phyloP scores from a whole-genome alignment of 2,888 invertebrate genomes.

The Clusia tigrina region DNA sequence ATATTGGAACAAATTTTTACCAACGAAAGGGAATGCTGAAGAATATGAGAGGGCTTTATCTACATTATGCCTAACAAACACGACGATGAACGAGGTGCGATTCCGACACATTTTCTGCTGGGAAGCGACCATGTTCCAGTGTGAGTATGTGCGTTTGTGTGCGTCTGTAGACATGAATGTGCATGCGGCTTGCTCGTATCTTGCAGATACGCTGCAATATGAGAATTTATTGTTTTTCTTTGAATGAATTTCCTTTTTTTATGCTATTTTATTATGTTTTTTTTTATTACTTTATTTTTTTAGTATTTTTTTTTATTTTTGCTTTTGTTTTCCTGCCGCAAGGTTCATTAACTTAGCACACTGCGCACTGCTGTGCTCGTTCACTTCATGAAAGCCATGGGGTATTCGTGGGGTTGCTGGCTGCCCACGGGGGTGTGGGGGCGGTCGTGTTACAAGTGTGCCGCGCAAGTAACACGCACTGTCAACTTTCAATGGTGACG shows the following conservation, averaged over 20 bases:
- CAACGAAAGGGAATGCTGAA: too few relatives aligned
- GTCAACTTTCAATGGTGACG: background rate
- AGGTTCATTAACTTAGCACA: background rate
- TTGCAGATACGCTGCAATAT: background rate
- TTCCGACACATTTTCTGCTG: too few relatives aligned
- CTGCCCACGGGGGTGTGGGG: background rate
- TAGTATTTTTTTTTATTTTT: background rate
- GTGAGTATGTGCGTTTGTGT: too few relatives aligned
- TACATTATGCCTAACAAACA: too few relatives aligned
- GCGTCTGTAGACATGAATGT: background rate
- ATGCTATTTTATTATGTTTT: background rate
- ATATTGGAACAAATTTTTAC: too few relatives aligned
- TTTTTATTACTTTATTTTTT: conserved; percentile 1
- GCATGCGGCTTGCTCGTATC: background rate
- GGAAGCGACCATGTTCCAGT: too few relatives aligned
- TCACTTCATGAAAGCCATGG: too few relatives aligned
- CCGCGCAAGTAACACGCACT: background rate
- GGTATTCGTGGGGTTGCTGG: too few relatives aligned
- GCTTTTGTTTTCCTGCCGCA: too few relatives aligned
- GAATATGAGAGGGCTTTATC: too few relatives aligned
- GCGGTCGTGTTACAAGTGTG: background rate
- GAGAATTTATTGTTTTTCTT: background rate
- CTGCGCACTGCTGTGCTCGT: too few relatives aligned
- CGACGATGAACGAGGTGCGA: too few relatives aligned
- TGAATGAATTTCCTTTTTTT: background rate